Conservation (phyloP, 2,888 invertebrate genomes). For the Melipona bicolor region DNA sequence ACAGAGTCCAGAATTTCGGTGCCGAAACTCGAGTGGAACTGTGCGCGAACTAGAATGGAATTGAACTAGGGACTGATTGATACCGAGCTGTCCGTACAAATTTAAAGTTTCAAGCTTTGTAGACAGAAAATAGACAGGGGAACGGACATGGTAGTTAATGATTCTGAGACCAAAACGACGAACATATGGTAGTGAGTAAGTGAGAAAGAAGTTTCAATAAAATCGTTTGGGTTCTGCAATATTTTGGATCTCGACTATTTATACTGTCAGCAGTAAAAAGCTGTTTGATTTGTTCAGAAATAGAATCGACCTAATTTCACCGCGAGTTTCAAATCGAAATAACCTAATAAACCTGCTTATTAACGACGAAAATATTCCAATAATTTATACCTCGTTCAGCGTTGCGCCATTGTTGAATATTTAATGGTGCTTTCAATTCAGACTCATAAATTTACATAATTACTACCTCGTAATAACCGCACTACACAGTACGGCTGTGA, state of each 20-base stretch:
- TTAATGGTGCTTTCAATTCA: background rate
- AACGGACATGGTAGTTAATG: background rate
- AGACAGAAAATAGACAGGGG: background rate
- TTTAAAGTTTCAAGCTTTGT: background rate
- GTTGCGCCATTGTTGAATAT: background rate
- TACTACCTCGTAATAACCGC: background rate
- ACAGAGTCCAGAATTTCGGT: background rate
- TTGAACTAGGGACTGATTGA: slow-evolving; percentile 2
- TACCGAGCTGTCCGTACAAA: background rate
- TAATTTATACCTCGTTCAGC: background rate
- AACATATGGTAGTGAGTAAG: background rate
- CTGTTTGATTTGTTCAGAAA: background rate
- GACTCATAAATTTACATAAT: background rate
- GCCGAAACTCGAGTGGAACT: background rate
- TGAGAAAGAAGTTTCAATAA: no score
- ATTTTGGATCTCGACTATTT: no score
- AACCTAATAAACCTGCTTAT: background rate
- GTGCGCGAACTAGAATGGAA: background rate
- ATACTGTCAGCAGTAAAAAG: no score
- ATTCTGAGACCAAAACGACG: background rate
- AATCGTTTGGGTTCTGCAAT: no score
- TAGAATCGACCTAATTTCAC: background rate
- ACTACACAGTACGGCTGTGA: no score
- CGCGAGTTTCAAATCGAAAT: background rate
- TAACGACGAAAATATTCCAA: background rate